Percentiles rank a stretch among this genome's conserved stretches.
phyloP scores from a whole-genome alignment of 1,140 invertebrate genomes.

The Saccostrea glomerata region DNA sequence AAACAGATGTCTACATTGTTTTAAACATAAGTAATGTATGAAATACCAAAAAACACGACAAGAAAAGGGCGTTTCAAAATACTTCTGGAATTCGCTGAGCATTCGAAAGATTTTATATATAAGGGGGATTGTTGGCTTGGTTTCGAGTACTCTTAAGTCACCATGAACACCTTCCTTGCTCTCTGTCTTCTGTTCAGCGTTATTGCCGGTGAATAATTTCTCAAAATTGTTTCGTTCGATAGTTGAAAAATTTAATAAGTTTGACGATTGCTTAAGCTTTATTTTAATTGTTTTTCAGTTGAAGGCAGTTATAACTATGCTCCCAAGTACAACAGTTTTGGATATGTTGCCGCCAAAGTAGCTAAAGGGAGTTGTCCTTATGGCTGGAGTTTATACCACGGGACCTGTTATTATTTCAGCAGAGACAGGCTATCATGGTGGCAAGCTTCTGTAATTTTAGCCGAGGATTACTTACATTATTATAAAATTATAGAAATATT shows the following conservation, averaged over 20 bases:
- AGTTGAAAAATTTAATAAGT: too few relatives aligned
- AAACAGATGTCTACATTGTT: background rate
- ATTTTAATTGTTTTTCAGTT: background rate
- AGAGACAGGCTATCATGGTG: conserved; percentile 39
- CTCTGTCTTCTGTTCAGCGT: background rate
- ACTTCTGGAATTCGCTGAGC: background rate
- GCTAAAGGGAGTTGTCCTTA: background rate
- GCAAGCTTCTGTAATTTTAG: conserved; percentile 13
- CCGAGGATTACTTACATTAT: background rate
- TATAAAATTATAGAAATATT: background rate
- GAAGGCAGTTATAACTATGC: conserved; percentile 1
- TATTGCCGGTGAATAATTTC: background rate
- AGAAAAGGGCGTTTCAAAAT: background rate
- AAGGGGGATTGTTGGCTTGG: background rate
- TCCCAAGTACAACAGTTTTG: background rate
- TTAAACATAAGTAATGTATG: background rate
- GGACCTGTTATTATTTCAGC: conserved; percentile 37
- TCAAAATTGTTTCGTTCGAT: background rate
- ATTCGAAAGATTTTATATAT: background rate
- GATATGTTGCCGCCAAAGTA: background rate
- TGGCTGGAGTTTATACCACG: background rate
- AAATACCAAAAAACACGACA: background rate
- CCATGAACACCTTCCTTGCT: background rate
- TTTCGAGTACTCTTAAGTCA: background rate
- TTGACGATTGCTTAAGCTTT: background rate